These are phyloP conservation scores for Lerema accius DNA, from an alignment of 1,140 invertebrate species.

Conservation along the genomic window DNA sequence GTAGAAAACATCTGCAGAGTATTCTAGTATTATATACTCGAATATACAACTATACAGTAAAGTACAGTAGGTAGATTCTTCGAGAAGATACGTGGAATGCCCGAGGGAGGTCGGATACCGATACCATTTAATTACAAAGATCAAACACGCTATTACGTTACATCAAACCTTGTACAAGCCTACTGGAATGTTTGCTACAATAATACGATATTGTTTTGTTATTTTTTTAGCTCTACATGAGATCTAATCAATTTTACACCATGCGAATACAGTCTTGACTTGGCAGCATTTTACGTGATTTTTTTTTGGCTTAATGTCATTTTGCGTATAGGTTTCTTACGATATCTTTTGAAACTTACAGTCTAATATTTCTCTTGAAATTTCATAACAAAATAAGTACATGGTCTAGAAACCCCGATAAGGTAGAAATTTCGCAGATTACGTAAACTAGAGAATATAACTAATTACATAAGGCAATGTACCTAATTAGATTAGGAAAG, in stretches of 20 bases:
- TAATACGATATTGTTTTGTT: background rate
- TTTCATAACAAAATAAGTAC: too few species aligned
- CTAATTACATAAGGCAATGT: too few species aligned
- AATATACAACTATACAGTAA: background rate
- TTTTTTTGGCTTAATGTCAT: too few species aligned
- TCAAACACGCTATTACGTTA: background rate
- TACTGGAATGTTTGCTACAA: background rate
- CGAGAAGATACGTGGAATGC: background rate
- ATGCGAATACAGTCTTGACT: too few species aligned
- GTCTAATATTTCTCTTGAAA: too few species aligned
- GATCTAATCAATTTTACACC: too few species aligned
- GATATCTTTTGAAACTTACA: too few species aligned
- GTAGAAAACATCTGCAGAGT: too few species aligned
- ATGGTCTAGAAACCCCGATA: too few species aligned
- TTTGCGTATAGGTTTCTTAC: too few species aligned
- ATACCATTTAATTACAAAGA: constrained; percentile 1
- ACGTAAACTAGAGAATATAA: constrained; percentile 2
- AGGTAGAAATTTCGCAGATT: background rate
- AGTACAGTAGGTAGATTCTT: background rate
- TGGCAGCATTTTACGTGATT: too few species aligned
- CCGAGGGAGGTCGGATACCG: background rate
- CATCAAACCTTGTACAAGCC: background rate
- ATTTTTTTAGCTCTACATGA: too few species aligned
- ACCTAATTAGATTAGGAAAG: constrained; percentile 14
- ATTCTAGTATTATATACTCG: background rate